Evolutionary conservation across 1,140 invertebrate genomes (phyloP).

Genomic region (Drosophila tsacasi): DNA sequence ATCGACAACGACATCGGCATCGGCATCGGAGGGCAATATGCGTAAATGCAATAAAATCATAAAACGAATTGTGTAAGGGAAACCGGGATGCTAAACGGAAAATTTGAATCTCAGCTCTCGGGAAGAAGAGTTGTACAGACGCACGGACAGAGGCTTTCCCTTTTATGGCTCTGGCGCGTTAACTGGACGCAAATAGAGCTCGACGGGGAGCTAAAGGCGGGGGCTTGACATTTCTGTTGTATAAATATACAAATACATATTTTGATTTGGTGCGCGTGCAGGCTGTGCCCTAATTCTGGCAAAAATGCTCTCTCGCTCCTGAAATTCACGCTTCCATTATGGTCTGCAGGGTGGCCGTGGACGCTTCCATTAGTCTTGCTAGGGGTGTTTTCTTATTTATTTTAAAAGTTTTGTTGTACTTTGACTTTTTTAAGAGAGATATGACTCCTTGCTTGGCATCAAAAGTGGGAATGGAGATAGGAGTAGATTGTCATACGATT

Average conservation of each 20-base stretch:
- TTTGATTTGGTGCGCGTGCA: constrained; percentile 79
- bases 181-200: constrained; percentile 82
- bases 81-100: constrained; percentile 68
- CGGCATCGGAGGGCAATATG: constrained; percentile 62
- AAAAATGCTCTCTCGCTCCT: not conserved
- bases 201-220: constrained; percentile 38
- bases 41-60: constrained; percentile 83
- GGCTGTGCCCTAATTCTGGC: constrained; percentile 62
- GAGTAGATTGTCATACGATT: not conserved
- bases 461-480: too few species aligned
- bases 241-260: constrained; percentile 70
- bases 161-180: constrained; percentile 74
- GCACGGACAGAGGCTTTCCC: constrained; percentile 54
- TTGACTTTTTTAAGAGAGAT: not conserved
- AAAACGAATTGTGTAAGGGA: constrained; percentile 74
- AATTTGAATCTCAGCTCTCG: constrained; percentile 69
- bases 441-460: too few species aligned
- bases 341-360: constrained; percentile 22
- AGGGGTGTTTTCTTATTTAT: not conserved
- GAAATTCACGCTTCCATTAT: constrained; percentile 28
- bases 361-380: not conserved
- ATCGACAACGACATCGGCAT: constrained; percentile 51
- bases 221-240: constrained; percentile 66
- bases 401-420: not conserved
- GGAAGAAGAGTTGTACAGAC: constrained; percentile 35